A percentile compares a stretch with the other conserved stretches of the same genome.
phyloP scores from a whole-genome alignment of 2,113 vertebrate species.

The Asarcornis scutulata region DNA sequence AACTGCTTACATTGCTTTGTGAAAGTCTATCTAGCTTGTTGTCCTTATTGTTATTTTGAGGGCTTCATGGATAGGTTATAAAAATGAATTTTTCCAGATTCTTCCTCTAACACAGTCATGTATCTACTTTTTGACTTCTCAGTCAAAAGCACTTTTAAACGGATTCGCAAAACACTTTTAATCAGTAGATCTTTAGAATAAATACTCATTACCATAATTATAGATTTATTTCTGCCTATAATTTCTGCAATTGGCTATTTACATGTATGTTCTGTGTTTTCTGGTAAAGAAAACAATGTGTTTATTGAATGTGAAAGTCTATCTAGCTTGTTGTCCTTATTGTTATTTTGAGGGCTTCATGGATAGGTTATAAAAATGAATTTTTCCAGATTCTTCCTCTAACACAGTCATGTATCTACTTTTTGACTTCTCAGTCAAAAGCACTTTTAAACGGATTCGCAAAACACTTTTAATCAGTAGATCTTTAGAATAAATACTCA shows the following conservation, averaged over 20 bases:
- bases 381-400: neutral
- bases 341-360: neutral
- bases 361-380: neutral
- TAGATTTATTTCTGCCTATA: constrained; percentile 11
- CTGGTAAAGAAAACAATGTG: neutral
- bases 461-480: neutral
- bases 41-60: neutral
- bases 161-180: neutral
- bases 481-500: neutral
- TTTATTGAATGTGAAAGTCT: neutral
- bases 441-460: neutral
- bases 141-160: neutral
- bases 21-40: neutral
- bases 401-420: neutral
- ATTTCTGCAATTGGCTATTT: neutral
- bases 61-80: neutral
- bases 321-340: neutral
- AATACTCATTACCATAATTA: neutral
- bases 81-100: neutral
- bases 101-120: neutral
- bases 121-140: neutral
- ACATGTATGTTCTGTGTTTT: neutral
- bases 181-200: neutral
- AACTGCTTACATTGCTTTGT: neutral
- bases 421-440: neutral